Conservation (phyloP, 2,797 vertebrate genomes). For the Pangasius macronema region DNA sequence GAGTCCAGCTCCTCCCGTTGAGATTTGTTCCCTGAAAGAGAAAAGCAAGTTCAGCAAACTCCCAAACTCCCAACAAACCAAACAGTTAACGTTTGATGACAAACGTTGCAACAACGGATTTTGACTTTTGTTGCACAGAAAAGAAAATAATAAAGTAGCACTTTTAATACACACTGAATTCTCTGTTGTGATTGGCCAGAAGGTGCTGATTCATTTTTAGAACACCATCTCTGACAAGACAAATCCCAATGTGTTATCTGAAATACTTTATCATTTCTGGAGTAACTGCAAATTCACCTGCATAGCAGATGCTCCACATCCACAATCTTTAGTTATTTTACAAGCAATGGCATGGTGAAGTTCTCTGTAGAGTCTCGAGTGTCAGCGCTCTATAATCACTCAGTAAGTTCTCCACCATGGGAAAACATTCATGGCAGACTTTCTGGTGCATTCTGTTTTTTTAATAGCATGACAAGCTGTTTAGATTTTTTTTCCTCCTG, state of each 20-base stretch:
- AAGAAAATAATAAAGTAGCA: too few species aligned
- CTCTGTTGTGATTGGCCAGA: background rate
- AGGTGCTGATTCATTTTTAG: background rate
- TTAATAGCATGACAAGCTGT: background rate
- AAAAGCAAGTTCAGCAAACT: conserved; percentile 22
- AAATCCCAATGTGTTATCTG: background rate
- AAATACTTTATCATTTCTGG: background rate
- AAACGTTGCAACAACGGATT: background rate
- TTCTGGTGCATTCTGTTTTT: background rate
- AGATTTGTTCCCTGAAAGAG: conserved; percentile 93
- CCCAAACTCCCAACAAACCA: background rate
- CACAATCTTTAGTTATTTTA: background rate
- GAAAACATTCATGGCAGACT: background rate
- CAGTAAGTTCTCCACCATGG: background rate
- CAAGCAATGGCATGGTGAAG: background rate
- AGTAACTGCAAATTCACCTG: background rate
- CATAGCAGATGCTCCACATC: background rate
- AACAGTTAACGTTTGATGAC: background rate
- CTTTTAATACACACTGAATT: background rate
- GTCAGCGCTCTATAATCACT: background rate
- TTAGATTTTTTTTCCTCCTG: background rate
- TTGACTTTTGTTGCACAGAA: too few species aligned
- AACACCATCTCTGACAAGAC: background rate
- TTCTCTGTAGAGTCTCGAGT: background rate
- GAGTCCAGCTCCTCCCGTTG: conserved; percentile 99